Conservation (phyloP, 2,797 vertebrate species). For the Neosalanx taihuensis region DNA sequence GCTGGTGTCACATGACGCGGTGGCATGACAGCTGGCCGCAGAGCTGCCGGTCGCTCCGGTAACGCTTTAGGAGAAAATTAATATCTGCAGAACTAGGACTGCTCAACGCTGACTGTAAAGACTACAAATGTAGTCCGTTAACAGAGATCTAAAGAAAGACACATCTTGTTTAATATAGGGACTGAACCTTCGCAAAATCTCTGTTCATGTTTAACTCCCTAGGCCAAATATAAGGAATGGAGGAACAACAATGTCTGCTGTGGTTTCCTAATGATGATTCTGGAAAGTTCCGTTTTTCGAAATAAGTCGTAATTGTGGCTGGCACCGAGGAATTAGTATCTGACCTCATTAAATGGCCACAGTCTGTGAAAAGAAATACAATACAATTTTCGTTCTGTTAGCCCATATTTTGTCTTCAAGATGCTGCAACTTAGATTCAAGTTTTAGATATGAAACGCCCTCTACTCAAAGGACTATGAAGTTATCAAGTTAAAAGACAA, state of each 20-base stretch:
- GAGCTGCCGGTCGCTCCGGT: slow-evolving; percentile 46
- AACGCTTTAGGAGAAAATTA: too few relatives aligned
- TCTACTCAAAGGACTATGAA: slow-evolving; percentile 50
- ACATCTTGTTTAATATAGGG: too few relatives aligned
- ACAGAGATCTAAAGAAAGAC: too few relatives aligned
- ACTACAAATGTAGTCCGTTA: too few relatives aligned
- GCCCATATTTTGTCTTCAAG: background rate
- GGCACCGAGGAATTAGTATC: background rate
- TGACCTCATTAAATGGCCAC: background rate
- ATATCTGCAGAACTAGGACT: too few relatives aligned
- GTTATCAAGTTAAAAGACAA: slow-evolving; percentile 21
- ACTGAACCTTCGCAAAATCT: too few relatives aligned
- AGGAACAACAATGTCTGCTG: background rate
- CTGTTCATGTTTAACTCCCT: too few relatives aligned
- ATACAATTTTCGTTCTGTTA: background rate
- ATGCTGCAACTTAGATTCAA: background rate
- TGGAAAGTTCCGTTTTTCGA: too few relatives aligned
- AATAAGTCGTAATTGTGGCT: background rate
- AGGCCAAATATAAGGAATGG: background rate
- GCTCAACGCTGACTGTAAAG: too few relatives aligned
- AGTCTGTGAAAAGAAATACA: background rate
- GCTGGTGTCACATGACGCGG: slow-evolving; percentile 48
- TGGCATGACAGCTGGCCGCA: slow-evolving; percentile 20
- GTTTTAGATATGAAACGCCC: background rate
- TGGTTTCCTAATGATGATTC: background rate